Base-by-base conservation (phyloP, 2,113 vertebrate species). In the Furnarius figulus region DNA sequence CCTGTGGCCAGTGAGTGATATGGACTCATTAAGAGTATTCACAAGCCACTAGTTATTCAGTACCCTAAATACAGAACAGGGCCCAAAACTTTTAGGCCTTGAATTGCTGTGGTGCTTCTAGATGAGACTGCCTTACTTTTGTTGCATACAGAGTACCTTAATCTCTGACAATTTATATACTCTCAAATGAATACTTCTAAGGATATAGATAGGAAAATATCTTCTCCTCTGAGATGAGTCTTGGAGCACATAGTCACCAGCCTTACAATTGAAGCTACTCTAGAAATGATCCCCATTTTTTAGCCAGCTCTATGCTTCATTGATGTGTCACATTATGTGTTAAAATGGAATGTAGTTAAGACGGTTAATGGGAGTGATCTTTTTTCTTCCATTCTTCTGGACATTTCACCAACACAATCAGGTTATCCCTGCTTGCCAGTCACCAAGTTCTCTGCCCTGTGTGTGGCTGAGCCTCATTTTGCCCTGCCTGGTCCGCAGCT, bases 371-470 rank as follows among this genome's bases (percentile, higher is more conserved):
- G 15, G 9, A 49, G 8, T 1, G 0, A 46, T 28, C 12, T 7
- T 27, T 62, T 62, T 72, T 77, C 18, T 42, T 74, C 47, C 33
- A 21, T 47, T 16, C 10, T 72, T 66, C 2, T 2, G 30, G 42
- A 68, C n/a, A 18, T 52, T 52, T 76, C 49, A 55, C 27, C 7
- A 0, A 12, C 33, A 17, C 13, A 39, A 3, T 21, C 6, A 27
- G 20, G 22, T 56, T 37, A 46, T 4, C 33, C 14, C 14, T 25
- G 18, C 39, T 59, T 87, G 50, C 39, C 68, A 40, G 21, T 12
- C 46, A 62, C 13, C 1, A 1, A 44, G 5, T n/a, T 28, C 8
- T 44, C 46, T 14, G 17, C 17, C 56, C 39, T 2, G 0, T 44
- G 24, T 37, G 47, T 40, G 70, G 55, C 59, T 1, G 19, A 33